Evolutionary conservation across 1,140 invertebrate genomes (phyloP).

Genomic region (Drosophila sulfurigaster): DNA sequence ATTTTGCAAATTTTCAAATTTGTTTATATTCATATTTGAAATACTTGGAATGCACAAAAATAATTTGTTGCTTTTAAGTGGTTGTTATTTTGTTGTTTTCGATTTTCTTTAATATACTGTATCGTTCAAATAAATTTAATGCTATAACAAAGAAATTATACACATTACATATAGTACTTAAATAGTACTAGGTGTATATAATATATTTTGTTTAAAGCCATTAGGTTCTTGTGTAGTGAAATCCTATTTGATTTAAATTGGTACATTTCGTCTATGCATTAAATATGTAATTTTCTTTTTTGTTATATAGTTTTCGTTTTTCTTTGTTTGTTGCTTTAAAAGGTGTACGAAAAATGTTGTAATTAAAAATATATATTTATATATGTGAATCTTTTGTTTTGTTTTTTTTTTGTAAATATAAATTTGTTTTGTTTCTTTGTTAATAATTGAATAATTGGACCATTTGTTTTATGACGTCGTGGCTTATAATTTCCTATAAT

Average conservation of each 20-base stretch:
- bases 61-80: conserved; percentile 59
- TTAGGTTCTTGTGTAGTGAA: conserved; percentile 68
- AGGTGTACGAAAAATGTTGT: conserved; percentile 61
- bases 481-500: conserved; percentile 68
- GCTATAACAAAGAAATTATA: conserved; percentile 61
- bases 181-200: conserved; percentile 32
- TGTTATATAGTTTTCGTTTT: conserved; percentile 29
- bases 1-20: conserved; percentile 36
- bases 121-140: conserved; percentile 54
- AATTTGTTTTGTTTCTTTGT: conserved; percentile 49
- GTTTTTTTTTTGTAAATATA: conserved; percentile 51
- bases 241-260: conserved; percentile 76
- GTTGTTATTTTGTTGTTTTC: conserved; percentile 23
- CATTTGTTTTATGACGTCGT: conserved; percentile 78
- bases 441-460: conserved; percentile 84
- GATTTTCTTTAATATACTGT: conserved; percentile 9
- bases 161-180: conserved; percentile 31
- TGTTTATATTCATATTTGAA: conserved; percentile 60
- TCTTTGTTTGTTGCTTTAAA: conserved; percentile 53
- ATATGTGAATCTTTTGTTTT: conserved; percentile 45
- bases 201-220: conserved; percentile 67
- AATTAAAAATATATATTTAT: conserved; percentile 78
- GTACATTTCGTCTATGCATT: conserved; percentile 59
- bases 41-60: conserved; percentile 81
- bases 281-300: conserved; percentile 14